Evolutionary conservation across 2,113 vertebrate species (phyloP).

Genomic region (Hemichromis elongatus): DNA sequence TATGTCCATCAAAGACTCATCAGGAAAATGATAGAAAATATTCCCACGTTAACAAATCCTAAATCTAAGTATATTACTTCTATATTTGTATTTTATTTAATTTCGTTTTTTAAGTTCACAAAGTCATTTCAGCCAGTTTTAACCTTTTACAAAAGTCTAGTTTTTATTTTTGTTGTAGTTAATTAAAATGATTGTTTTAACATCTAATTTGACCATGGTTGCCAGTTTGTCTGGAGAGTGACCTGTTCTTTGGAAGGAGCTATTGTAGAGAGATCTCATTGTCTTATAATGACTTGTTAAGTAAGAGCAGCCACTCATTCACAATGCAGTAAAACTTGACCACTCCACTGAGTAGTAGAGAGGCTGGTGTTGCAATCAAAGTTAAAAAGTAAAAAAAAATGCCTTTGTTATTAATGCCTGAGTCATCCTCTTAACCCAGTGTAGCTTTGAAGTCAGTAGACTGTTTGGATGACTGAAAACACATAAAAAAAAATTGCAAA

Average conservation of each 20-base stretch:
- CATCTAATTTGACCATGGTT: background rate
- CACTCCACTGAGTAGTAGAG: background rate
- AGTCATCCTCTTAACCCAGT: background rate
- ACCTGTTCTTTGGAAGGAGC: conserved; percentile 18
- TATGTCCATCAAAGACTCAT: background rate
- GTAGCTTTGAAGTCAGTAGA: background rate
- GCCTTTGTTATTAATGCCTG: background rate
- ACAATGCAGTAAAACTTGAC: conserved; percentile 14
- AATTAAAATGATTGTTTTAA: no score
- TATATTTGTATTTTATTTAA: accelerated
- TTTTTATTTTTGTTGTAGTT: background rate
- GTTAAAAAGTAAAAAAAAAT: background rate
- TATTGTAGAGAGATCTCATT: conserved; percentile 32
- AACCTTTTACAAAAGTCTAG: background rate
- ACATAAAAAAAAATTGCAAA: background rate
- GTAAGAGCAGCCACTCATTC: conserved; percentile 2
- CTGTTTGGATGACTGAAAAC: background rate
- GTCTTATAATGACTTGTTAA: conserved; percentile 42
- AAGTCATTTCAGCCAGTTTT: background rate
- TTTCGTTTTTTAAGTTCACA: background rate
- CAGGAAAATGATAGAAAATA: background rate
- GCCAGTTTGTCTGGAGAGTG: background rate
- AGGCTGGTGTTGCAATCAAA: conserved; percentile 18
- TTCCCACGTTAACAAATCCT: background rate
- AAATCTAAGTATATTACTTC: background rate